Evolutionary conservation across 2,113 vertebrate species (phyloP).

Genomic region (Dinomys branickii): DNA sequence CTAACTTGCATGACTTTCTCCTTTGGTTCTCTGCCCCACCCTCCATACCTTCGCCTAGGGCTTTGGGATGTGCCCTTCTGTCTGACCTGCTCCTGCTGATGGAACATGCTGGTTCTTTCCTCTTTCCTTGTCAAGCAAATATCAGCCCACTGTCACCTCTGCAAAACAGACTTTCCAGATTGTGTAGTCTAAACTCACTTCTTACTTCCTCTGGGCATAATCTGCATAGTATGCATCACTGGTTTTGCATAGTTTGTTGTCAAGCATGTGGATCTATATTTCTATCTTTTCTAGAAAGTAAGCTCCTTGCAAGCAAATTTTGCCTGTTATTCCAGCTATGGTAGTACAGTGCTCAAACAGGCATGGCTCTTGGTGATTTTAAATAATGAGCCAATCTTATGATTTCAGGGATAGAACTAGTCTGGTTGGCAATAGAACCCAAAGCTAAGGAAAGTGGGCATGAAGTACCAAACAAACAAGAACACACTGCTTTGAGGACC

Average conservation of each 20-base stretch:
- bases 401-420: background rate
- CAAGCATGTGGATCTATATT: background rate
- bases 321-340: background rate
- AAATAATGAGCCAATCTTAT: background rate
- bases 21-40: background rate
- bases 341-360: background rate
- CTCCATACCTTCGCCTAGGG: background rate
- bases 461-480: background rate
- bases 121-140: background rate
- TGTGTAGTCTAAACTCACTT: background rate
- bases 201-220: background rate
- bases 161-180: conserved; percentile 2
- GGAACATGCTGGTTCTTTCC: background rate
- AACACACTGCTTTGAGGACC: background rate
- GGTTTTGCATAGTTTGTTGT: background rate
- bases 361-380: background rate
- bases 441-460: background rate
- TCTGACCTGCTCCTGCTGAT: background rate
- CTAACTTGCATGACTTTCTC: background rate
- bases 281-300: background rate
- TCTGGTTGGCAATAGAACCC: background rate
- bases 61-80: background rate
- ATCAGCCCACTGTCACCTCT: background rate
- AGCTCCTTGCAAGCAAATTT: background rate
- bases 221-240: background rate